Evolutionary conservation across 92 coral and sea anemone species (phyloP).

Genomic region (Scolanthus callimorphus): DNA sequence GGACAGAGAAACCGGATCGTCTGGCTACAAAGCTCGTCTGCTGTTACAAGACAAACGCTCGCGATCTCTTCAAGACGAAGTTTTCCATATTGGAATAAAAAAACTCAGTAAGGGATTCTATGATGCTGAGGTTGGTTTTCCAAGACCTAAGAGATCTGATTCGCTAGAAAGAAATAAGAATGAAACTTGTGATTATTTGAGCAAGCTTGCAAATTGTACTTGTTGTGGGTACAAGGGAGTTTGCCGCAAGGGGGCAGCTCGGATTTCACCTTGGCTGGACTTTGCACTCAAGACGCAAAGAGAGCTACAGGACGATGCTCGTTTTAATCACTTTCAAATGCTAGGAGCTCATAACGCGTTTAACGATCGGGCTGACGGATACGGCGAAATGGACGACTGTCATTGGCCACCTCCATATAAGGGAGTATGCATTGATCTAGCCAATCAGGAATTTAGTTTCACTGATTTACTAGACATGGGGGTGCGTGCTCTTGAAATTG

Average conservation of each 20-base stretch:
- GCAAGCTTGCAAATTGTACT: conserved; percentile 62
- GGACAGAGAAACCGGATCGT: conserved; percentile 3
- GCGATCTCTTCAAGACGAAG: conserved; percentile 22
- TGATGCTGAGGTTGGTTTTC: conserved; percentile 3
- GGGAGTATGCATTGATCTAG: conserved; percentile 56
- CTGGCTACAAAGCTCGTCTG: conserved; percentile 17
- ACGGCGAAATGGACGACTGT: conserved; percentile 66
- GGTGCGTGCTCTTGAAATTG: conserved; percentile 69
- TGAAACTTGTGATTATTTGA: conserved; percentile 54
- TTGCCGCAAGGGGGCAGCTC: conserved; percentile 71
- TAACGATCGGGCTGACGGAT: conserved; percentile 76
- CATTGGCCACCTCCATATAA: conserved; percentile 87
- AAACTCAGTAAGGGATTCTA: conserved; percentile 4
- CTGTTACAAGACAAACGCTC: conserved; percentile 24
- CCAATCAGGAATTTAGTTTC: conserved; percentile 87
- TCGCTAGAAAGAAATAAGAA: background rate
- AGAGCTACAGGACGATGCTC: conserved; percentile 50
- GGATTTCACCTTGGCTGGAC: conserved; percentile 63
- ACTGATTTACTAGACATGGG: conserved; percentile 84
- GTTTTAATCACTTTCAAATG: conserved; percentile 67
- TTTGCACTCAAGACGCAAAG: conserved; percentile 81
- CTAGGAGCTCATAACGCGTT: conserved; percentile 82
- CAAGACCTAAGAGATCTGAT: conserved; percentile 23
- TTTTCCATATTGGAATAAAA: conserved; percentile 17
- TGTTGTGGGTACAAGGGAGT: conserved; percentile 56